Conservation (phyloP, 2,888 invertebrate genomes). For the Nasonovia ribisnigri region DNA sequence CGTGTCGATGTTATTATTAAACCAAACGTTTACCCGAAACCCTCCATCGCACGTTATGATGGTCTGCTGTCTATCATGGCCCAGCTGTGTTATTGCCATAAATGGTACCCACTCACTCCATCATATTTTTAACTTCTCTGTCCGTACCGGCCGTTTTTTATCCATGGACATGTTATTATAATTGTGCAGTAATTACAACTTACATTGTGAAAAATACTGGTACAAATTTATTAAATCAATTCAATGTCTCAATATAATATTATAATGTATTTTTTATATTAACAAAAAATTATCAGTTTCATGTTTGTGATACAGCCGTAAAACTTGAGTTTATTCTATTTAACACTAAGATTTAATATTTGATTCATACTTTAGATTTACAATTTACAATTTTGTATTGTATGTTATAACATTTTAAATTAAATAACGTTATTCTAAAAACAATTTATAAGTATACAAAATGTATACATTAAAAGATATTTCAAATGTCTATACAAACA, state of each 20-base stretch:
- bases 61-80: neutral
- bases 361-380: neutral
- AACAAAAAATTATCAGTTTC: neutral
- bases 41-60: neutral
- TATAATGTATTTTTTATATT: neutral
- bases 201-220: neutral
- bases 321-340: neutral
- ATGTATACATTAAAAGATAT: neutral
- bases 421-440: neutral
- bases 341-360: neutral
- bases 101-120: conserved; percentile 5
- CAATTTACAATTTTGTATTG: neutral
- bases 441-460: neutral
- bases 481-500: neutral
- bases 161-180: neutral
- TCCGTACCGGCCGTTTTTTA: neutral
- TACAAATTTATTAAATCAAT: neutral
- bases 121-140: conserved; percentile 22
- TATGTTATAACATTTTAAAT: neutral
- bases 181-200: neutral
- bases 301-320: neutral
- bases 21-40: conserved; percentile 50
- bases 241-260: neutral
- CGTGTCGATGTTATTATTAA: conserved; percentile 59
- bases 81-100: conserved; percentile 12